These are phyloP conservation scores for Lasioglossum calceatum DNA, from an alignment of 2,888 invertebrate genomes.

Conservation along the genomic window DNA sequence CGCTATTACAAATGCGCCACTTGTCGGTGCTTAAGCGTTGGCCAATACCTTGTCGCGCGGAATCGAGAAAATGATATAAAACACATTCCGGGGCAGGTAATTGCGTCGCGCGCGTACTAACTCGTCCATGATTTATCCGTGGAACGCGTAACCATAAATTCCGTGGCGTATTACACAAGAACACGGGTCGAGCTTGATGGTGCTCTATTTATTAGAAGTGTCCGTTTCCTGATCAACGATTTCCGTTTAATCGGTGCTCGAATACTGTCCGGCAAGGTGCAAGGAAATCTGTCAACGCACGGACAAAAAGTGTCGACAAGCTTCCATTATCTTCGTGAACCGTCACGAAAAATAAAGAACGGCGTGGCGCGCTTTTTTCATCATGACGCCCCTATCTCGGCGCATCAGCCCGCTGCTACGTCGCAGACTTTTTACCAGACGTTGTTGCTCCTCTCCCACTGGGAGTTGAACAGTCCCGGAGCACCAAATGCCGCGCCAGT, in stretches of 20 bases:
- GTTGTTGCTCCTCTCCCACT: conserved; percentile 42
- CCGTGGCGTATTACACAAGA: conserved; percentile 39
- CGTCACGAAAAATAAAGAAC: conserved; percentile 63
- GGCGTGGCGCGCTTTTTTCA: conserved; percentile 54
- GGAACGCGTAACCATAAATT: conserved; percentile 47
- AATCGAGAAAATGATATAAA: conserved; percentile 56
- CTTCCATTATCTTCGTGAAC: conserved; percentile 58
- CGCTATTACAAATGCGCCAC: conserved; percentile 59
- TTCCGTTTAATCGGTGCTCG: conserved; percentile 1
- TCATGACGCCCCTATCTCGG: conserved; percentile 58
- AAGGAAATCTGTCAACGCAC: conserved; percentile 5
- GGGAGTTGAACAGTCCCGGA: conserved; percentile 51
- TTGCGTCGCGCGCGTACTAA: conserved; percentile 45
- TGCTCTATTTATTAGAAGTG: conserved; percentile 35
- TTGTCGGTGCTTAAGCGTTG: conserved; percentile 37
- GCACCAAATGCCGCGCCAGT: conserved; percentile 23
- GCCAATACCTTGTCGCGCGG: conserved; percentile 53
- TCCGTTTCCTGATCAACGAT: conserved; percentile 30
- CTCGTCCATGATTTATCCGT: conserved; percentile 56
- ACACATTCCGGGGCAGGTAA: conserved; percentile 43
- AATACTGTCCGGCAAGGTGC: not conserved
- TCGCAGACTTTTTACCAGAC: conserved; percentile 61
- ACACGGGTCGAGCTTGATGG: conserved; percentile 17
- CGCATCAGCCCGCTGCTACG: conserved; percentile 52
- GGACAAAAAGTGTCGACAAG: conserved; percentile 53